phyloP scores from a whole-genome alignment of 1,140 invertebrate species.

The Caenorhabditis remanei region DNA sequence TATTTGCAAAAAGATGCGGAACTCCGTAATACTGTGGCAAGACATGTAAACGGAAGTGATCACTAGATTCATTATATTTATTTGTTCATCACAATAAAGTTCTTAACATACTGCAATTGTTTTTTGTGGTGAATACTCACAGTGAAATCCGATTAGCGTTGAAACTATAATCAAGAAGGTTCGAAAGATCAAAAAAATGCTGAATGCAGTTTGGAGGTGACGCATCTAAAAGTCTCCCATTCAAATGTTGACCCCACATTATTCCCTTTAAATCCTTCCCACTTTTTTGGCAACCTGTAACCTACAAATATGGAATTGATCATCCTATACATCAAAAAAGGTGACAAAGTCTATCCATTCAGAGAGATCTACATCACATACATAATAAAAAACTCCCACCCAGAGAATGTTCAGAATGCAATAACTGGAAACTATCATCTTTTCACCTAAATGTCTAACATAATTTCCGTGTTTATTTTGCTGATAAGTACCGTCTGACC shows the following conservation, averaged over 20 bases:
- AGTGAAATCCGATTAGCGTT: too few relatives aligned
- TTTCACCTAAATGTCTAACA: neutral
- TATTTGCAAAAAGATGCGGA: constrained; percentile 5
- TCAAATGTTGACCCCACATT: too few relatives aligned
- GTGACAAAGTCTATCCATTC: neutral
- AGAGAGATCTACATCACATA: constrained; percentile 12
- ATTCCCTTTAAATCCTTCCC: too few relatives aligned
- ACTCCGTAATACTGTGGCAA: neutral
- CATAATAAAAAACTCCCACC: constrained; percentile 7
- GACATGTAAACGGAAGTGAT: neutral
- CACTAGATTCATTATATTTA: neutral
- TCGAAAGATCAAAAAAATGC: too few relatives aligned
- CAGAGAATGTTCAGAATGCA: constrained; percentile 24
- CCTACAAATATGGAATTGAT: neutral
- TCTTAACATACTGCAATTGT: too few relatives aligned
- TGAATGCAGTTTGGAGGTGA: too few relatives aligned
- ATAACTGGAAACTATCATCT: neutral
- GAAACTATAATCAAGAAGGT: too few relatives aligned
- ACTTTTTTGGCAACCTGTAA: neutral
- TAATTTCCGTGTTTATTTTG: constrained; percentile 36
- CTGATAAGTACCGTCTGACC: constrained; percentile 20
- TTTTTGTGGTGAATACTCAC: too few relatives aligned
- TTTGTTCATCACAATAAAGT: too few relatives aligned
- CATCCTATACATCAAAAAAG: neutral
- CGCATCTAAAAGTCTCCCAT: too few relatives aligned